A percentile compares a stretch with the other conserved stretches of the same genome.
Evolutionary conservation across 2,113 vertebrate species (phyloP).

Genomic region (Philantomba maxwellii): DNA sequence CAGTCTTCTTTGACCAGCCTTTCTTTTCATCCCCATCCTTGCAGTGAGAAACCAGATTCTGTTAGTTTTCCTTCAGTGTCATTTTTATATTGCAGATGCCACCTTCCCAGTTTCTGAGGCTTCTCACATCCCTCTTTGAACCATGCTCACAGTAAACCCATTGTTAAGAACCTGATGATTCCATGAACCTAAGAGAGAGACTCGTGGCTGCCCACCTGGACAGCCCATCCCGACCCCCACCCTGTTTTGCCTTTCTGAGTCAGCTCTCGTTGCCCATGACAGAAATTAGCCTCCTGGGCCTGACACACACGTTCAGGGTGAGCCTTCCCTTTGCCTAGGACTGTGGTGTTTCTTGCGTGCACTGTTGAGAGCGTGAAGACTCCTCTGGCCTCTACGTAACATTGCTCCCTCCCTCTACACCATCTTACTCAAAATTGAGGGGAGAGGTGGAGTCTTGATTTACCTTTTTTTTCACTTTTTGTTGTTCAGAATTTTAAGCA

Average conservation of each 20-base stretch:
- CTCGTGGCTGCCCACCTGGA: not conserved
- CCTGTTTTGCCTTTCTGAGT: not conserved
- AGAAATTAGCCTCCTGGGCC: not conserved
- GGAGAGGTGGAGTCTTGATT: not conserved
- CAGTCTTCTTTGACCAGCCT: not conserved
- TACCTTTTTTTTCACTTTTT: not conserved
- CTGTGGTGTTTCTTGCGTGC: not conserved
- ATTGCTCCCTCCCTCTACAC: not conserved
- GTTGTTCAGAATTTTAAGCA: not conserved
- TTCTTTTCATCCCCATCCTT: not conserved
- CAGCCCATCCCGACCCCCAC: not conserved
- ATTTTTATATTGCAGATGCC: not conserved
- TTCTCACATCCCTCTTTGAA: not conserved
- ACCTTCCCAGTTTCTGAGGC: not conserved
- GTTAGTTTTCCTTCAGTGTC: not conserved
- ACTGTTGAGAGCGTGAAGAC: not conserved
- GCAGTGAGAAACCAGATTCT: not conserved
- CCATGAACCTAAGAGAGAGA: not conserved
- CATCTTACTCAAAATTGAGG: not conserved
- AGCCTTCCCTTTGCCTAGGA: not conserved
- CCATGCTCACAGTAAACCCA: not conserved
- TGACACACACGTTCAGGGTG: not conserved
- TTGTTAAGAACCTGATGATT: not conserved
- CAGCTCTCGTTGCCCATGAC: not conserved
- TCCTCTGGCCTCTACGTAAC: not conserved